phyloP scores from a whole-genome alignment of 2,888 invertebrate species.

The Myathropa florea region DNA sequence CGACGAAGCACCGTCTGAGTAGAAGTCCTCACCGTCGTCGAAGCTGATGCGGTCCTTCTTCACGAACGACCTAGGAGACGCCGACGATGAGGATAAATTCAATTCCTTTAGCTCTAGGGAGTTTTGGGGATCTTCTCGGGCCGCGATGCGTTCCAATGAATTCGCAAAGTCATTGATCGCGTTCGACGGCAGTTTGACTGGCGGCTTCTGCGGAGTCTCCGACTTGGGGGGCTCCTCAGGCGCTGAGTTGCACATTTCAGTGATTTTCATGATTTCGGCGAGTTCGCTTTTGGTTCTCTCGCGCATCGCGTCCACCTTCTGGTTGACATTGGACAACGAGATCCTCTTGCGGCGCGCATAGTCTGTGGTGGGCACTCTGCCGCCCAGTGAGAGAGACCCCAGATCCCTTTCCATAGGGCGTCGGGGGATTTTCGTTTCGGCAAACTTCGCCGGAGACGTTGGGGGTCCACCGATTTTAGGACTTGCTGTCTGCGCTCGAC shows the following conservation, averaged over 20 bases:
- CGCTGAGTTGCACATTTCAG: slow-evolving; percentile 75
- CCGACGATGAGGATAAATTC: slow-evolving; percentile 58
- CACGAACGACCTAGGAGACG: slow-evolving; percentile 72
- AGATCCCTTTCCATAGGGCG: slow-evolving; percentile 40
- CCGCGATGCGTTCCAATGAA: slow-evolving; percentile 44
- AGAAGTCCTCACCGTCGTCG: slow-evolving; percentile 55
- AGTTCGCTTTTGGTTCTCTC: slow-evolving; percentile 79
- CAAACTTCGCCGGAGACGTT: slow-evolving; percentile 29
- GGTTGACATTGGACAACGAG: slow-evolving; percentile 75
- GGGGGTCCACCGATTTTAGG: slow-evolving; percentile 72
- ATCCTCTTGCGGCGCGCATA: slow-evolving; percentile 73
- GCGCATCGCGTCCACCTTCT: slow-evolving; percentile 76
- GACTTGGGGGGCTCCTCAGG: slow-evolving; percentile 21
- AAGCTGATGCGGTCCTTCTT: slow-evolving; percentile 73
- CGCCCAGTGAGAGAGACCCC: slow-evolving; percentile 34
- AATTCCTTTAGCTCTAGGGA: slow-evolving; percentile 51
- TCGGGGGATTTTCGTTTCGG: slow-evolving; percentile 61
- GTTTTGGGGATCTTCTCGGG: slow-evolving; percentile 24
- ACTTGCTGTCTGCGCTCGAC: slow-evolving; percentile 74
- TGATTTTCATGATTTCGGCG: slow-evolving; percentile 79
- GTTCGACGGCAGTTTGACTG: slow-evolving; percentile 24
- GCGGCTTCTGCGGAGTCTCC: slow-evolving; percentile 2
- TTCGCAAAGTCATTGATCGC: slow-evolving; percentile 46
- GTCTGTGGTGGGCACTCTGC: slow-evolving; percentile 37
- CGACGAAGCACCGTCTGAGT: slow-evolving; percentile 63